Percentiles rank a stretch among this genome's conserved stretches.
Evolutionary conservation across 2,888 invertebrate species (phyloP).

Genomic region (Lobophora halterata): DNA sequence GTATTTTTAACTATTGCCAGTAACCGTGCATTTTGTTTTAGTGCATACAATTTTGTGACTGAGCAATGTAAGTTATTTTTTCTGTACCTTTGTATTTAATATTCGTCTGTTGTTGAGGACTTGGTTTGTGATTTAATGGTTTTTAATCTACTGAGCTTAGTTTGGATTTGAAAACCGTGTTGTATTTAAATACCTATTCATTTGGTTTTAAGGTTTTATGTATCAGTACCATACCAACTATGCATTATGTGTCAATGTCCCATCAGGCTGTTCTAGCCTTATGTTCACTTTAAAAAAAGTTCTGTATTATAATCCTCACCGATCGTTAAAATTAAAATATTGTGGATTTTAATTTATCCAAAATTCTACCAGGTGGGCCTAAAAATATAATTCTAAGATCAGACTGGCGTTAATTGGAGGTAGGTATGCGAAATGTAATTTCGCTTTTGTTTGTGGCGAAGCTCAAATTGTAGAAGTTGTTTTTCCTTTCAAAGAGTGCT

Average conservation of each 20-base stretch:
- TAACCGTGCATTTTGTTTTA: conserved; percentile 70
- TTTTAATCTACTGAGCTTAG: conserved; percentile 15
- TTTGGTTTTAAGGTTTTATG: conserved; percentile 3
- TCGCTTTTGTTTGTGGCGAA: conserved; percentile 71
- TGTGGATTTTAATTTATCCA: too few species aligned
- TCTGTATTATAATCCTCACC: conserved; percentile 10
- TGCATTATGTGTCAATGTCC: too few species aligned
- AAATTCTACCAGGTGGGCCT: too few species aligned
- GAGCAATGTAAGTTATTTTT: conserved; percentile 37
- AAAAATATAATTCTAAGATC: conserved; percentile 7
- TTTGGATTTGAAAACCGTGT: conserved; percentile 7
- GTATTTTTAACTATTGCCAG: conserved; percentile 58
- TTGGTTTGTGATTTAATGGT: conserved; percentile 22
- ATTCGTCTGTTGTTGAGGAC: conserved; percentile 16
- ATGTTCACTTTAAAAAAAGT: conserved; percentile 2
- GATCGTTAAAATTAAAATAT: conserved; percentile 4
- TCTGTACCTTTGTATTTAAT: conserved; percentile 20
- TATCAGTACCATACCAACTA: too few species aligned
- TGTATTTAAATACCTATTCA: conserved; percentile 9
- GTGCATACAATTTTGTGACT: conserved; percentile 56
- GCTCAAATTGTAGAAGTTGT: conserved; percentile 70
- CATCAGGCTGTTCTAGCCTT: too few species aligned
- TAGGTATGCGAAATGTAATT: conserved; percentile 62
- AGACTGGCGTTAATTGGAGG: conserved; percentile 21
- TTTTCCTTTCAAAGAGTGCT: conserved; percentile 71